phyloP scores from a whole-genome alignment of 2,888 invertebrate genomes.

The Chalcosyrphus nemorum region DNA sequence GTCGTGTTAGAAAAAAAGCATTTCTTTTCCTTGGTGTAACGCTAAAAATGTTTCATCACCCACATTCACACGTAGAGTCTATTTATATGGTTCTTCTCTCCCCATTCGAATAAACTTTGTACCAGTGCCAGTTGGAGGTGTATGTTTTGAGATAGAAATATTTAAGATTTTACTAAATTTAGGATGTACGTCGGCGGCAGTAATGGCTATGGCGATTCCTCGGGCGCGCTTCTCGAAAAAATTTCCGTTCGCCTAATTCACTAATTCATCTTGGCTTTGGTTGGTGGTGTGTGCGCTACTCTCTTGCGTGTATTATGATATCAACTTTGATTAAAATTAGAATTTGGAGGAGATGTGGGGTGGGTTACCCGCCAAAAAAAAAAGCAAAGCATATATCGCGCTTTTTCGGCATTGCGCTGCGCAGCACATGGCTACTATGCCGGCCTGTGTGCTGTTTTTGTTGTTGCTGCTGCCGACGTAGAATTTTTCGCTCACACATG shows the following conservation, averaged over 20 bases:
- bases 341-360: slow-evolving; percentile 16
- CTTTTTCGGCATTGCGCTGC: slow-evolving; percentile 60
- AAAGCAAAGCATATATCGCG: slow-evolving; percentile 22
- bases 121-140: background rate
- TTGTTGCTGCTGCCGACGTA: slow-evolving; percentile 19
- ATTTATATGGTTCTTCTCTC: slow-evolving; percentile 23
- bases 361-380: slow-evolving; percentile 3
- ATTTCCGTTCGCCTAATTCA: slow-evolving; percentile 43
- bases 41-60: slow-evolving; percentile 38
- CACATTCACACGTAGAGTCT: slow-evolving; percentile 25
- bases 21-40: background rate
- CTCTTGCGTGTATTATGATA: slow-evolving; percentile 35
- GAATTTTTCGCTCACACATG: slow-evolving; percentile 43
- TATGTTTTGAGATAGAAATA: slow-evolving; percentile 1
- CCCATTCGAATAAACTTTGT: background rate
- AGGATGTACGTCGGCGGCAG: slow-evolving; percentile 19
- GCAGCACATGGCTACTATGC: slow-evolving; percentile 42
- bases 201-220: slow-evolving; percentile 8
- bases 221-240: slow-evolving; percentile 17
- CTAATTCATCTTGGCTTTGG: slow-evolving; percentile 11
- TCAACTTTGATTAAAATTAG: slow-evolving; percentile 69
- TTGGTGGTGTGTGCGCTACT: too few species aligned
- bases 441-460: background rate
- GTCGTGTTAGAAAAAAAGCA: background rate
- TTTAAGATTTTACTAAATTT: slow-evolving; percentile 60